A percentile compares a stretch with the other conserved stretches of the same genome.
Evolutionary conservation across 2,113 vertebrate species (phyloP).

Genomic region (Lepus timidus): DNA sequence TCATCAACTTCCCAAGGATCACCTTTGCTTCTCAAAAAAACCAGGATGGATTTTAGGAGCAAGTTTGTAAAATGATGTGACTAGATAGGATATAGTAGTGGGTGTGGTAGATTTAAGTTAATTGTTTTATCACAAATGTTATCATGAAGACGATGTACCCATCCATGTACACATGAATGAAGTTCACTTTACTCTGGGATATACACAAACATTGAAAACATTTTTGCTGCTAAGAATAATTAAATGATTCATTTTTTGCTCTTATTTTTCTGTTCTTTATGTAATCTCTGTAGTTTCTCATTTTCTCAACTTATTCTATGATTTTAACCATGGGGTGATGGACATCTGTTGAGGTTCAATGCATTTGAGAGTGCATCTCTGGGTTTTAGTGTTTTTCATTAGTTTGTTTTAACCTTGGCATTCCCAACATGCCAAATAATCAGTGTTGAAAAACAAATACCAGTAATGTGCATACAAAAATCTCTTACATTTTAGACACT

Average conservation of each 20-base stretch:
- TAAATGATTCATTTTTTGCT: not conserved
- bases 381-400: not conserved
- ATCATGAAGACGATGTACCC: not conserved
- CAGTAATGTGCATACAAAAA: not conserved
- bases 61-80: not conserved
- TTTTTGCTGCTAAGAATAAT: not conserved
- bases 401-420: not conserved
- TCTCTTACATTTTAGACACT: not conserved
- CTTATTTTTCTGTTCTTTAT: not conserved
- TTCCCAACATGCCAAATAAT: not conserved
- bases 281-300: not conserved
- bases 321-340: not conserved
- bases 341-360: not conserved
- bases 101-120: not conserved
- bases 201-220: not conserved
- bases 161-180: not conserved
- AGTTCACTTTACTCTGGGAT: not conserved
- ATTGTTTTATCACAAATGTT: not conserved
- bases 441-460: not conserved
- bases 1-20: not conserved
- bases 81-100: not conserved
- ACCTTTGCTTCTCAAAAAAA: not conserved
- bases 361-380: not conserved
- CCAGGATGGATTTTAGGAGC: not conserved
- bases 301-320: constrained; percentile 15